These are phyloP conservation scores for Acholoe squamosa DNA, from an alignment of 2,888 invertebrate genomes.

Conservation along the genomic window DNA sequence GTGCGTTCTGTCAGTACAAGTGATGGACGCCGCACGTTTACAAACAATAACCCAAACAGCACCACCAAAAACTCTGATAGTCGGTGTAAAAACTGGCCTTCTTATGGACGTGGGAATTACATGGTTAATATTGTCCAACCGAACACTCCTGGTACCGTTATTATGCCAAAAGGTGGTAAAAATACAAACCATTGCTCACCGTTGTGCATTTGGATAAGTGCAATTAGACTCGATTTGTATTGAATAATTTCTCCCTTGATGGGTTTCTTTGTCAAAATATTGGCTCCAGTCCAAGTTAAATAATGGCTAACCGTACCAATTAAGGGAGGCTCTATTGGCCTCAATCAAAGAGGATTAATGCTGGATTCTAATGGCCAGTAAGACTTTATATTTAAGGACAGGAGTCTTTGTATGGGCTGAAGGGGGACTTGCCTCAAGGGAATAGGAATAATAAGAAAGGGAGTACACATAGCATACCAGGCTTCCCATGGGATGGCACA, in stretches of 20 bases:
- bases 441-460: not conserved
- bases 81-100: not conserved
- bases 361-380: not conserved
- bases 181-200: no score
- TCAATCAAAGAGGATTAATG: not conserved
- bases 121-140: no score
- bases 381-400: not conserved
- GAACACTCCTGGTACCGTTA: no score
- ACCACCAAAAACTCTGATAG: not conserved
- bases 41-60: not conserved
- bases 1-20: not conserved
- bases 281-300: not conserved
- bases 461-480: not conserved
- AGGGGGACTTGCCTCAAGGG: no score
- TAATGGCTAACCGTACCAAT: not conserved
- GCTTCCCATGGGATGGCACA: not conserved
- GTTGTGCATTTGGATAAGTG: no score
- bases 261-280: conserved; percentile 1
- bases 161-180: no score
- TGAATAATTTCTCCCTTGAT: not conserved
- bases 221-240: not conserved
- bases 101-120: not conserved
- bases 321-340: not conserved
- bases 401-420: not conserved
- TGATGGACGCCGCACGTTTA: not conserved